Base-by-base conservation (phyloP, 2,888 invertebrate genomes). In the Leptinotarsa peninsularis region DNA sequence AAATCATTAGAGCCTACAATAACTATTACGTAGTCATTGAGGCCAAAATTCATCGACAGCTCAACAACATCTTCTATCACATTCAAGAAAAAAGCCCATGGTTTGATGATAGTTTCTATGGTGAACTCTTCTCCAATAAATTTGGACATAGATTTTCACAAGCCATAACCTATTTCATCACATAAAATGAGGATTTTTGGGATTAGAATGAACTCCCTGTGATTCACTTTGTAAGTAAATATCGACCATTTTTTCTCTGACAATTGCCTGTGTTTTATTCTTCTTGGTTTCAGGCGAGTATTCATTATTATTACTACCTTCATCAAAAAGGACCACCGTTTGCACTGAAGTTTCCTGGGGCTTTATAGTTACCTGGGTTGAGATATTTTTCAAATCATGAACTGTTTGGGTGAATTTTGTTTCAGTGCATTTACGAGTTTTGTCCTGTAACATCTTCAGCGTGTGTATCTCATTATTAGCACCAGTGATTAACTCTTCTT, bases 11-110 rank as follows among this genome's bases (percentile, higher is more conserved):
- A 33, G 15, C 66, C 66, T 18, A 43, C 4, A 23, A 27, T 18
- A 66, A 66, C 66, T 23, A 66, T 66, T 66, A 66, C 33, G 66
- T 33, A 23, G 66, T 66, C 66, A 66, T 23, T 66, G 43, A 66
- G 66, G 21, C 66, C 66, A 15, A 66, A 66, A 66, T 66, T 66
- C 27, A 23, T 66, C 43, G 4, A 66, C 23, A 66, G 66, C 17
- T 27, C 27, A 23, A 66, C 27, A 23, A 66, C 27, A 66, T 66
- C 43, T 27, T 66, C 27, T 18, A 33, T 14, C 10, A 66, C 66
- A 4, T 27, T 27, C 23, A 27, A 27, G 23, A 27, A 27, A 27
- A 4, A 27, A 27, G 23, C 23, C 23, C 3, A 4, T 4, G 23
- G 23, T 27, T 27, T 27, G 4, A 27, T 27, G 23, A 27, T 27